A percentile compares a stretch with the other conserved stretches of the same genome.
These are phyloP conservation scores for Thera obeliscata DNA, from an alignment of 2,888 invertebrate genomes.

Conservation along the genomic window DNA sequence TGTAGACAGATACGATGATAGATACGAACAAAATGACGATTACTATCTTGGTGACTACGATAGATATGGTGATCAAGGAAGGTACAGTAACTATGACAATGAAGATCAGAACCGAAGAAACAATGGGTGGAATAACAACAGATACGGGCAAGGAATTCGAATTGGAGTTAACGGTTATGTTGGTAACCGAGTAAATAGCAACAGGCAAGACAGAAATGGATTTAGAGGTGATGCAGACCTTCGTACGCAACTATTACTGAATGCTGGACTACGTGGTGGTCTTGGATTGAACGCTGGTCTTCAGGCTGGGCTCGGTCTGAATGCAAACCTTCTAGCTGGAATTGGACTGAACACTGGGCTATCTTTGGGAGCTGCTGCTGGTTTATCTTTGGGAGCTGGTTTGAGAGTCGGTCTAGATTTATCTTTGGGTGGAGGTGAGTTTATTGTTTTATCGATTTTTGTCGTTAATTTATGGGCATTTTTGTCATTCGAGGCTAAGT, in stretches of 20 bases:
- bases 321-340: constrained; percentile 19
- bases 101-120: not conserved
- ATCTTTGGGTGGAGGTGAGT: constrained; percentile 16
- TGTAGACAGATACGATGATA: constrained; percentile 3
- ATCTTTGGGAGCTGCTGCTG: constrained; percentile 6
- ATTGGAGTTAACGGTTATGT: constrained; percentile 18
- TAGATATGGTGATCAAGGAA: constrained; percentile 5
- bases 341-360: constrained; percentile 14
- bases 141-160: constrained; percentile 18
- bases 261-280: constrained; percentile 10
- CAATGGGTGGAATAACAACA: constrained; percentile 5
- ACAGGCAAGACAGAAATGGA: constrained; percentile 6
- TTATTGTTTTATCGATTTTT: not conserved
- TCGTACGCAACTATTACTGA: constrained; percentile 10
- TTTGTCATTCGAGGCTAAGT: too few relatives aligned
- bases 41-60: constrained; percentile 4
- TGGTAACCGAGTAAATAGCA: constrained; percentile 1
- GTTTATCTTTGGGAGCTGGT: constrained; percentile 18
- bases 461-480: too few relatives aligned
- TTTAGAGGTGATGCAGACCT: constrained; percentile 11
- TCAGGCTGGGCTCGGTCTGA: constrained; percentile 15
- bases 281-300: constrained; percentile 14
- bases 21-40: constrained; percentile 5
- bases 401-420: constrained; percentile 23
- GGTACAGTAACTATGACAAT: not conserved